Base-by-base conservation (phyloP, 53 echinoderm and acorn worm species). In the Paracentrotus lividus region DNA sequence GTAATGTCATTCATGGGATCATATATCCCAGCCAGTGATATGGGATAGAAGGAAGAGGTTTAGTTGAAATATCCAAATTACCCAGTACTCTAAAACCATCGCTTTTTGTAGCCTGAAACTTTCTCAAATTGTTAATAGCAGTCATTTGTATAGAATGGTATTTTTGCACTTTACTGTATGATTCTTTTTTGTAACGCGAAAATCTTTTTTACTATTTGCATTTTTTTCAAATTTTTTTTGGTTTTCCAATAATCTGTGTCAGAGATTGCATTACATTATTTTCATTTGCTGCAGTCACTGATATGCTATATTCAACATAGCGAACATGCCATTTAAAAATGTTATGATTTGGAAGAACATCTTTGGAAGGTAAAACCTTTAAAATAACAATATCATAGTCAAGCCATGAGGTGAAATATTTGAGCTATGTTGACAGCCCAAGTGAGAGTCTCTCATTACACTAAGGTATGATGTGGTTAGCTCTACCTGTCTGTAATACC, bases 401-500 rank as follows among this genome's bases (percentile, higher is more conserved):
- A 72, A 72, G 72, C 38, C 72, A 40, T 8, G 27, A 47, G 33
- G 21, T 27, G 26, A 81, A 81, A n/a, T 9, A 81, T 81, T 24
- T 81, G 45, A 81, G 24, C n/a, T 26, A 81, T 81, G 81, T 81
- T 81, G 44, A 5, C 16, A 72, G 81, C 81, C 81, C 81, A 81
- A 81, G 44, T 81, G 81, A 81, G 81, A 81, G 81, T 81, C 44
- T 81, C 81, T 14, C 13, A n/a, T 81, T 81, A 81, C 81, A 81
- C 45, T 9, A 10, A 81, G 47, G 47, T 45, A 81, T 81, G 81
- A 49, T 81, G 81, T 4, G 81, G 81, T 81, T 81, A 14, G 45
- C 44, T 45, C 47, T 81, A 5, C n/a, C n/a, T 45, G 44, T 0
- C 8, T 81, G 24, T 24, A 16, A 81, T 81, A 8, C 47, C 81